phyloP scores from a whole-genome alignment of 1,140 invertebrate species.

The Drosophila sucinea region DNA sequence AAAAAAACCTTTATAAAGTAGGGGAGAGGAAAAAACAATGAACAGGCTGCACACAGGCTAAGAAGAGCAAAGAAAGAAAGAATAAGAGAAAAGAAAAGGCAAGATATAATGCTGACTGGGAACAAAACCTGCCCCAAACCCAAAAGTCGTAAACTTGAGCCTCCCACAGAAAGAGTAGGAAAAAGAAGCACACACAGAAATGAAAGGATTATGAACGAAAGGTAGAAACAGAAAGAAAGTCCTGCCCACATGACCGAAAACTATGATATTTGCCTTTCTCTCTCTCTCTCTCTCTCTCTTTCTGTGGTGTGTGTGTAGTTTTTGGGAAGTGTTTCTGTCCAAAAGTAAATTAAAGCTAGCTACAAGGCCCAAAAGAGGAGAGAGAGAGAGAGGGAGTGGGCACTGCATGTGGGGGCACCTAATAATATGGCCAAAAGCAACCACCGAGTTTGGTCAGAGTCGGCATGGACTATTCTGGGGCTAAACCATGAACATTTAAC shows the following conservation, averaged over 20 bases:
- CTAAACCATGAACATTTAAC: conserved; percentile 56
- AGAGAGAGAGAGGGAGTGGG: background rate
- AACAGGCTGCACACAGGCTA: conserved; percentile 54
- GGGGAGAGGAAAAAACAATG: conserved; percentile 51
- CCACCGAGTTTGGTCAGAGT: conserved; percentile 18
- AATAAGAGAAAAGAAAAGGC: conserved; percentile 54
- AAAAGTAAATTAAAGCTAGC: conserved; percentile 59
- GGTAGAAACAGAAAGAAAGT: conserved; percentile 46
- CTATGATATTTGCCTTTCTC: conserved; percentile 42
- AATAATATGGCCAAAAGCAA: conserved; percentile 48
- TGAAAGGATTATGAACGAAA: conserved; percentile 64
- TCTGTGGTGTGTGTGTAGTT: conserved; percentile 33
- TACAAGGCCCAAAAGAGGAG: conserved; percentile 1
- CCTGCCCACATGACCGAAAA: conserved; percentile 23
- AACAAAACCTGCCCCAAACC: conserved; percentile 24
- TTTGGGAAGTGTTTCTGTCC: conserved; percentile 13
- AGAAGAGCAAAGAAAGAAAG: conserved; percentile 27
- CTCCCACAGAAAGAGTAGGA: conserved; percentile 30
- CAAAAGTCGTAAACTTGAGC: conserved; percentile 61
- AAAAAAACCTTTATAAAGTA: conserved; percentile 30
- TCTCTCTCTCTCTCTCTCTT: conserved; percentile 15
- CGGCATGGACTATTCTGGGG: conserved; percentile 30
- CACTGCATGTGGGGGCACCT: conserved; percentile 48
- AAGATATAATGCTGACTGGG: conserved; percentile 52
- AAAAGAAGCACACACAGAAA: background rate